Evolutionary conservation across 2,113 vertebrate species (phyloP).

Genomic region (Monarcha castaneiventris): DNA sequence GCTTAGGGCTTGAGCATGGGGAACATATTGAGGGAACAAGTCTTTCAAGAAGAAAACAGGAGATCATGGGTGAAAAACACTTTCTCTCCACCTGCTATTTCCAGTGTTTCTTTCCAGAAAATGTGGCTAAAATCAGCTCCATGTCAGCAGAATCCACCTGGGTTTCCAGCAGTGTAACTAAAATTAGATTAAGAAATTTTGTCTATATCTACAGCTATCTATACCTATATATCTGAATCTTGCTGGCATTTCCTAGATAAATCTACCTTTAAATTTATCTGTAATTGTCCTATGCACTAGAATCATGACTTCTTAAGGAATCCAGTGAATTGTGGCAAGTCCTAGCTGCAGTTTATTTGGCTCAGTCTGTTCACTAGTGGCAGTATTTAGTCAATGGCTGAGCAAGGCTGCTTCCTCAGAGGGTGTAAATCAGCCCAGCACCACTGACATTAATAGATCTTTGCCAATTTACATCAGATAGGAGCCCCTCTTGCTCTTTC

Average conservation of each 20-base stretch:
- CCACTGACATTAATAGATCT: background rate
- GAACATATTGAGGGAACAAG: background rate
- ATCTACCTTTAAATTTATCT: background rate
- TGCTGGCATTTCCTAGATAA: background rate
- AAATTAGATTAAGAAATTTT: background rate
- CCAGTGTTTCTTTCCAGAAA: background rate
- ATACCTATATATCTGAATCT: background rate
- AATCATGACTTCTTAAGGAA: background rate
- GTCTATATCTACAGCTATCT: background rate
- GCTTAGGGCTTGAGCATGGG: background rate
- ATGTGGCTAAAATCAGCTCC: background rate
- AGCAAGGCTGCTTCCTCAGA: background rate
- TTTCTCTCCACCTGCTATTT: background rate
- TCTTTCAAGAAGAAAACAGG: background rate
- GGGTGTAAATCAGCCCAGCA: slow-evolving; percentile 24
- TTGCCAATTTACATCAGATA: slow-evolving; percentile 13
- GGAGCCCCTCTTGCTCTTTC: slow-evolving; percentile 36
- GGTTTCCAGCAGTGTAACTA: background rate
- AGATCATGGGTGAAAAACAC: background rate
- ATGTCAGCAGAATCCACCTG: background rate
- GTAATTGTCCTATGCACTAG: background rate
- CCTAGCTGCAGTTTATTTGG: background rate
- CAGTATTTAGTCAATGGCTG: background rate
- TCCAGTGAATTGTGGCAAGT: background rate
- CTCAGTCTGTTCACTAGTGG: background rate